Evolutionary conservation across 2,888 invertebrate genomes (phyloP).

Genomic region (Abscondita cerata): DNA sequence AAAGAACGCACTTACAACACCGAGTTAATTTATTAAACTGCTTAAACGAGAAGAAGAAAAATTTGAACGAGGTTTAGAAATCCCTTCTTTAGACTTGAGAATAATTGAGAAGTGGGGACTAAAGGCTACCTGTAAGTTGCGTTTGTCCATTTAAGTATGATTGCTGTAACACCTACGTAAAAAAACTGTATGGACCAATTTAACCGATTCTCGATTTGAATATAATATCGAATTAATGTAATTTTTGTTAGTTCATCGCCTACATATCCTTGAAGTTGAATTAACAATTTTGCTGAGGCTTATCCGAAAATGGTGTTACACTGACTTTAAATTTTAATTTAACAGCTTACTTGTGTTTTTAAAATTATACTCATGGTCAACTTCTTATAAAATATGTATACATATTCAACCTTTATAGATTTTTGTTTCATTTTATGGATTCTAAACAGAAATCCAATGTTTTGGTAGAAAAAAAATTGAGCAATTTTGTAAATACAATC

Average conservation of each 20-base stretch:
- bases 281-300: background rate
- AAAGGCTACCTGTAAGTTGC: conserved; percentile 24
- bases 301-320: no score
- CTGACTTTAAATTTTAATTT: no score
- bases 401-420: no score
- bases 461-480: no score
- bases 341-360: no score
- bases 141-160: conserved; percentile 21
- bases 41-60: conserved; percentile 19
- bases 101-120: conserved; percentile 4
- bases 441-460: no score
- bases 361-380: no score
- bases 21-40: no score
- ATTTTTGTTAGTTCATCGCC: conserved; percentile 1
- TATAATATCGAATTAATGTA: conserved; percentile 15
- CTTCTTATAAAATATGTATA: no score
- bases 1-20: no score
- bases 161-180: conserved; percentile 25
- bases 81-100: conserved; percentile 21
- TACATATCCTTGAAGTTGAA: background rate
- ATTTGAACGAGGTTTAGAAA: conserved; percentile 20
- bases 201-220: conserved; percentile 18
- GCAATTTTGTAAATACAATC: no score
- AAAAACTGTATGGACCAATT: conserved; percentile 11
- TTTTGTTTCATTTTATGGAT: no score